phyloP scores from a whole-genome alignment of 2,888 invertebrate genomes.

The Geophilus truncorum region DNA sequence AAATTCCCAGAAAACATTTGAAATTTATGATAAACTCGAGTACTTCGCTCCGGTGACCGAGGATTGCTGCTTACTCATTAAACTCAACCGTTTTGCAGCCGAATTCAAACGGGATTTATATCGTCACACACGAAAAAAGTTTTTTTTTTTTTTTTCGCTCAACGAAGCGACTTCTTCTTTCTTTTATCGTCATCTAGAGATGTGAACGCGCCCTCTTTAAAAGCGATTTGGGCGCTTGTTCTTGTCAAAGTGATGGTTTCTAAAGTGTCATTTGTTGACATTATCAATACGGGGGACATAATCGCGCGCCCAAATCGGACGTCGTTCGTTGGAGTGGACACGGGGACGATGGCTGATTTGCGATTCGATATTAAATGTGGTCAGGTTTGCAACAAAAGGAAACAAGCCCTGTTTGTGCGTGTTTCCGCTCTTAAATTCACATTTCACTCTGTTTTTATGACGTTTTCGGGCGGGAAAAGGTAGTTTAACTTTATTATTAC shows the following conservation, averaged over 20 bases:
- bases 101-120: not conserved
- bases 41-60: not conserved
- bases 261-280: not conserved
- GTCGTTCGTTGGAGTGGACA: not conserved
- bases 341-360: not conserved
- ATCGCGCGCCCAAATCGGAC: not conserved
- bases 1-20: not conserved
- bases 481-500: not conserved
- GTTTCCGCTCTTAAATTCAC: not conserved
- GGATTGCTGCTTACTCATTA: not conserved
- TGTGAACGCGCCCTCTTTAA: not conserved
- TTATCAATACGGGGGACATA: not conserved
- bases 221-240: not conserved
- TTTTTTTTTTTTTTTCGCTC: no score
- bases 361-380: not conserved
- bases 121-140: not conserved
- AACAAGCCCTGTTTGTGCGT: not conserved
- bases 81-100: not conserved
- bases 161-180: not conserved
- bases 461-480: not conserved
- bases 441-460: not conserved
- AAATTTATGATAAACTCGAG: not conserved
- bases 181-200: conserved; percentile 10
- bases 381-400: not conserved
- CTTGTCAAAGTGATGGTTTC: conserved; percentile 8